Conservation (phyloP, 2,888 invertebrate species). For the Sesia apiformis region DNA sequence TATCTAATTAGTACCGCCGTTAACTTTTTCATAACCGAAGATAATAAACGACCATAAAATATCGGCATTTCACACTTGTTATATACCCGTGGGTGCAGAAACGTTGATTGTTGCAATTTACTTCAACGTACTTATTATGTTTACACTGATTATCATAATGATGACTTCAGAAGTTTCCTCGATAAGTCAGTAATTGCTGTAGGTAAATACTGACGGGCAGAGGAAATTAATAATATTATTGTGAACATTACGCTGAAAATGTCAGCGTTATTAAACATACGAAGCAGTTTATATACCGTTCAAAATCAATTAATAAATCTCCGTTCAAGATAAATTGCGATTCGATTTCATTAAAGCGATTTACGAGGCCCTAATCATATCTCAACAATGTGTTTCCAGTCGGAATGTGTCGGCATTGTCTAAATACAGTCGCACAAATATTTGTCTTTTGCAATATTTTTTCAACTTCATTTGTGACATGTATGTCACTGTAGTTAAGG, state of each 20-base stretch:
- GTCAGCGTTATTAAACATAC: too few relatives aligned
- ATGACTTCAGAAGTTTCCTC: neutral
- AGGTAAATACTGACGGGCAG: neutral
- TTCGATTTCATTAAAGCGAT: too few relatives aligned
- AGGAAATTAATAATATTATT: neutral
- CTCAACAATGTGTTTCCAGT: constrained; percentile 3
- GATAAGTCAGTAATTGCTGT: neutral
- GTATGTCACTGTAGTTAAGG: constrained; percentile 3
- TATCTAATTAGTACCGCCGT: constrained; percentile 28
- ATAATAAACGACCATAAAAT: constrained; percentile 14
- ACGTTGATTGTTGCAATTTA: constrained; percentile 10
- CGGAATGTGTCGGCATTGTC: constrained; percentile 12
- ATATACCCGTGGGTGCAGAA: constrained; percentile 13
- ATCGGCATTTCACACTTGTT: constrained; percentile 28
- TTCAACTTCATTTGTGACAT: neutral
- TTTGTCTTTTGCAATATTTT: neutral
- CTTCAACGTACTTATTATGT: neutral
- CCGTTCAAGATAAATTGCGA: too few relatives aligned
- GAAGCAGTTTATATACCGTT: too few relatives aligned
- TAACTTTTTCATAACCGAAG: constrained; percentile 24
- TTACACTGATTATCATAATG: neutral
- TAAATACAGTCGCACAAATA: constrained; percentile 5
- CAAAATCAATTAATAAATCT: too few relatives aligned
- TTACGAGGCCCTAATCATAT: neutral
- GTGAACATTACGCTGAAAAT: neutral